phyloP scores from a whole-genome alignment of 2,113 vertebrate species.

The Hydrolagus affinis region DNA sequence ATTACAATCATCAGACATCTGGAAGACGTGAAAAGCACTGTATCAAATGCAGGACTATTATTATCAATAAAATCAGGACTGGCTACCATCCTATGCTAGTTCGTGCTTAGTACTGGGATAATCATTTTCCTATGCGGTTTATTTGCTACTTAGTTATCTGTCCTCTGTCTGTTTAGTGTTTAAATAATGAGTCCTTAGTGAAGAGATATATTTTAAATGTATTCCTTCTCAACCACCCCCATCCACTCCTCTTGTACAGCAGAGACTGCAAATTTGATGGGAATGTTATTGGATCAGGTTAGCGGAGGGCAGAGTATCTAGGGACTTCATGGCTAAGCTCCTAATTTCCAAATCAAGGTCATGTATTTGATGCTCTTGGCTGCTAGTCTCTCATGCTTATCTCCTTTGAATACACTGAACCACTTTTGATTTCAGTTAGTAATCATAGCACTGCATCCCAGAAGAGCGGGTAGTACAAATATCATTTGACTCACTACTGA shows the following conservation, averaged over 20 bases:
- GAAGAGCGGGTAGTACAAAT: too few relatives aligned
- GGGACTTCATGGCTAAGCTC: background rate
- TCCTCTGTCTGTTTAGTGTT: background rate
- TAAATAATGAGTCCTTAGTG: background rate
- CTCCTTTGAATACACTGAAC: too few relatives aligned
- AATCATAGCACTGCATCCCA: too few relatives aligned
- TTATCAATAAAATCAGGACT: conserved; percentile 1
- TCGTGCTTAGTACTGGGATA: background rate
- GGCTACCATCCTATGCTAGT: background rate
- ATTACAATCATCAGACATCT: too few relatives aligned
- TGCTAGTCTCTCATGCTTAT: too few relatives aligned
- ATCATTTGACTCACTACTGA: too few relatives aligned
- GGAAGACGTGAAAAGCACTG: too few relatives aligned
- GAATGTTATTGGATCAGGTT: too few relatives aligned
- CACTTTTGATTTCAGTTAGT: too few relatives aligned
- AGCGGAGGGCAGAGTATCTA: background rate
- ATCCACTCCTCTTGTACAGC: background rate
- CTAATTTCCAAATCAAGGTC: background rate
- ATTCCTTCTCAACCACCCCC: background rate
- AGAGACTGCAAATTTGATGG: background rate
- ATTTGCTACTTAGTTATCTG: background rate
- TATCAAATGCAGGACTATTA: too few relatives aligned
- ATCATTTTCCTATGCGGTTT: background rate
- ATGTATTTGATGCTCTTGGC: too few relatives aligned
- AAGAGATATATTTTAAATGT: background rate